phyloP scores from a whole-genome alignment of 2,113 vertebrate genomes.

The Phrynosoma blainvillii region DNA sequence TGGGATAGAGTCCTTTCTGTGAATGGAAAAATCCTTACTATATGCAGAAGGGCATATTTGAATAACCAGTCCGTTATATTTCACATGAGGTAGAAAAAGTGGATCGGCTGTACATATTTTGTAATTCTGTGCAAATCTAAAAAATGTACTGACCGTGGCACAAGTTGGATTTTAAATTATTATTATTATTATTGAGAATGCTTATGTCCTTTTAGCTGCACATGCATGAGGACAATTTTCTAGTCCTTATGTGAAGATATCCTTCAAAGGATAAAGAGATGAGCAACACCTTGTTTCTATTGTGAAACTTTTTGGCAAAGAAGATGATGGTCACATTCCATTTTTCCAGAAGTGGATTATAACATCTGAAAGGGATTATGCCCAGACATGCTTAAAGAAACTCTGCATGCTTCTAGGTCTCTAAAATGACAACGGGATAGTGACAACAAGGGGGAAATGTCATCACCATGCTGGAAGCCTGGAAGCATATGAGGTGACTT shows the following conservation, averaged over 20 bases:
- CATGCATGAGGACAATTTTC: not conserved
- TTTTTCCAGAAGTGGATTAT: not conserved
- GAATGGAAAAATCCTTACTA: no score
- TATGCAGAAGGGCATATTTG: not conserved
- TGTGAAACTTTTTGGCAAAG: not conserved
- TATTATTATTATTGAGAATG: not conserved
- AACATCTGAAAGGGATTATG: not conserved
- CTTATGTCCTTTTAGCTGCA: not conserved
- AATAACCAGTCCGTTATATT: not conserved
- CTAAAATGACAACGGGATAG: not conserved
- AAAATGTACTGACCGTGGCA: not conserved
- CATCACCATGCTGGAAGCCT: not conserved
- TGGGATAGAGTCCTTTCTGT: not conserved
- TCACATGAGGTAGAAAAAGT: not conserved
- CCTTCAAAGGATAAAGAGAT: not conserved
- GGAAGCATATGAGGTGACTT: not conserved
- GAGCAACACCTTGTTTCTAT: not conserved
- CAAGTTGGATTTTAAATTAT: not conserved
- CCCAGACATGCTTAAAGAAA: not conserved
- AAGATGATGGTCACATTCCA: not conserved
- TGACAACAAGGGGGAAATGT: not conserved
- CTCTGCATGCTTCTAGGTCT: not conserved
- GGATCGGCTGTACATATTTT: not conserved
- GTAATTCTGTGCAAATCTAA: not conserved
- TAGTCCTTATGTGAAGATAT: not conserved